Evolutionary conservation across 35 echinoderm and acorn worm genomes (phyloP), one percentile per base, ranked within the genome.

Genomic region (Acanthaster planci): DNA sequence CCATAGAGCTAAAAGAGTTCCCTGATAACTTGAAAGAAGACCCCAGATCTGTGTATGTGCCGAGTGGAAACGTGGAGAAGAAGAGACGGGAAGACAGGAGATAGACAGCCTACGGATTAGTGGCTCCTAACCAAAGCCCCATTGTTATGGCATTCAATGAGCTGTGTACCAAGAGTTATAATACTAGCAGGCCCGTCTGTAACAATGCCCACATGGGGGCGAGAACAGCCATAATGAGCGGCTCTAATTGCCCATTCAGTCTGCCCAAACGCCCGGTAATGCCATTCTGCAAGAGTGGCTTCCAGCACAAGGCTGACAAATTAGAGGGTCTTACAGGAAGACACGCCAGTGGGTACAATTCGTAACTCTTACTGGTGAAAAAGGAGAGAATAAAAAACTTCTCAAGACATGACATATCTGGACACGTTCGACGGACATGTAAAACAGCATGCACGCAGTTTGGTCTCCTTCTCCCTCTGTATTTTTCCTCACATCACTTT

Each of bases 21-120:
- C n/a, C n/a, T n/a, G n/a, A n/a, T n/a, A n/a, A n/a, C 12, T 12
- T 4, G 42, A 47, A 47, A 47, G 4, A 47, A 47, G 42, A 4
- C 42, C 12, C 42, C 42, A 12, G 42, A 47, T 47, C 42, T 47
- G 12, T 47, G 12, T 47, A 12, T 47, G 12, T 12, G 4, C 4
- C 12, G 42, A 47, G 42, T 47, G 42, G 42, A 47, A 12, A 47
- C 60, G 0, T 26, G 3, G 0, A 72, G 64, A 72, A 47, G 57
- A 72, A 26, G 34, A 29, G 64, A 72, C 26, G 34, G 30, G 64
- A 72, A 72, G 64, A 72, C 30, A 26, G 34, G 34, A 72, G 64
- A 72, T 72, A 72, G 64, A 72, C 64, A 72, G 64, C 64, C 64
- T 72, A 26, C 64, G 64, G 64, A 72, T 72, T 72, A 72, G 64